Conservation (phyloP, 37 sponge, comb jelly and placozoan species). For the Hexactinellida sp. region DNA sequence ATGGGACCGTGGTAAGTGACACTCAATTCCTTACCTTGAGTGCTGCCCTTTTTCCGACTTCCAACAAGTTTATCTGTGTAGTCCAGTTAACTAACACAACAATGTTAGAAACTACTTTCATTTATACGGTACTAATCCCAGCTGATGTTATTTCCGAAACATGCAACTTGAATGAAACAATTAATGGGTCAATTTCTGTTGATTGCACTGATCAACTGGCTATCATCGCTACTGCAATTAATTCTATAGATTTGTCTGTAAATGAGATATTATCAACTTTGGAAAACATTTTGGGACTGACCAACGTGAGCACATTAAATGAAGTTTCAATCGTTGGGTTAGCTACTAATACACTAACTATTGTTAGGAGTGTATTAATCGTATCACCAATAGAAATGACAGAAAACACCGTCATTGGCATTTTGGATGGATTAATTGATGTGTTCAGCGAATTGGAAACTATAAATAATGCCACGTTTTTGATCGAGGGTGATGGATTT, state of each 20-base stretch:
- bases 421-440: too few relatives aligned
- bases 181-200: background rate
- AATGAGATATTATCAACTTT: background rate
- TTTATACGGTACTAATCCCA: background rate
- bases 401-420: too few relatives aligned
- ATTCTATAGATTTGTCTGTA: background rate
- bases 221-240: background rate
- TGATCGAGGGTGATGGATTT: too few relatives aligned
- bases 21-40: background rate
- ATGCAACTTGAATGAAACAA: background rate
- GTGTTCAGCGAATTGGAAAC: too few relatives aligned
- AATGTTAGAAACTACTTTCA: background rate
- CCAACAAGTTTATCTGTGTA: background rate
- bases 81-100: background rate
- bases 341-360: background rate
- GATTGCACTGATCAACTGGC: background rate
- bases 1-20: background rate
- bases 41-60: background rate
- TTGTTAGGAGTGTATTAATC: background rate
- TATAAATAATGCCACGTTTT: too few relatives aligned
- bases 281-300: background rate
- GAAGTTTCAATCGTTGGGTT: background rate
- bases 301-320: background rate
- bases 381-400: background rate
- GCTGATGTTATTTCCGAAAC: background rate